A percentile compares a stretch with the other conserved stretches of the same genome.
phyloP scores from a whole-genome alignment of 2,888 invertebrate species.

The Drymonia ruficornis region DNA sequence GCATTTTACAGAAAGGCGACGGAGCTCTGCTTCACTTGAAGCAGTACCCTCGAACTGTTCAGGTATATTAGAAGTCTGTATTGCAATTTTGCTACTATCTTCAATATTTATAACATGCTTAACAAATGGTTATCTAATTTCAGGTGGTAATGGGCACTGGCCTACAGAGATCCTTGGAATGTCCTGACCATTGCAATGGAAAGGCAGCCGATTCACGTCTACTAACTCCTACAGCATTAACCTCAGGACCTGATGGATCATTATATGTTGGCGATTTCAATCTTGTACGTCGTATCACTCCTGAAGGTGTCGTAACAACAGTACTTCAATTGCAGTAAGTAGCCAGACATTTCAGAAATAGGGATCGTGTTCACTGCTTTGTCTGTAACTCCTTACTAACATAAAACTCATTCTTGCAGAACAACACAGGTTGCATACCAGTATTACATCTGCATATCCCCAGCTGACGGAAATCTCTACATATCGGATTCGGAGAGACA shows the following conservation, averaged over 20 bases:
- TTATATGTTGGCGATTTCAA: constrained; percentile 99
- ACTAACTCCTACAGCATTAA: constrained; percentile 96
- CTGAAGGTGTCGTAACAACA: constrained; percentile 95
- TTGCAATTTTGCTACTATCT: not conserved
- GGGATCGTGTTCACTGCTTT: not conserved
- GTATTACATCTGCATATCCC: constrained; percentile 98
- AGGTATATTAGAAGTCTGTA: constrained; percentile 64
- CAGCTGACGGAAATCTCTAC: constrained; percentile 97
- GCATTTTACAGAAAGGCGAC: constrained; percentile 98
- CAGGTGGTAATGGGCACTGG: constrained; percentile 97
- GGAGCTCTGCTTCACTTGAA: constrained; percentile 97
- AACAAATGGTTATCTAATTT: constrained; percentile 50
- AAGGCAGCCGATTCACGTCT: constrained; percentile 94
- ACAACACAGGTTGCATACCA: constrained; percentile 98
- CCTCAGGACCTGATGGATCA: constrained; percentile 98
- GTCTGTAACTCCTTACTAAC: not conserved
- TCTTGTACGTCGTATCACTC: constrained; percentile 94
- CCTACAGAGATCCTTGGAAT: constrained; percentile 92
- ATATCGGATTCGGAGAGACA: constrained; percentile 98
- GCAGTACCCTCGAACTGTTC: constrained; percentile 95
- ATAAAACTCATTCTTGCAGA: constrained; percentile 81
- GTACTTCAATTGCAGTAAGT: constrained; percentile 93
- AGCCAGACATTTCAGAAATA: not conserved
- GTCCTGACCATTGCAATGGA: constrained; percentile 94
- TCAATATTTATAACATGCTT: not conserved